These are phyloP conservation scores for Himantopus leucocephalus DNA, from an alignment of 2,113 vertebrate species.

Conservation along the genomic window DNA sequence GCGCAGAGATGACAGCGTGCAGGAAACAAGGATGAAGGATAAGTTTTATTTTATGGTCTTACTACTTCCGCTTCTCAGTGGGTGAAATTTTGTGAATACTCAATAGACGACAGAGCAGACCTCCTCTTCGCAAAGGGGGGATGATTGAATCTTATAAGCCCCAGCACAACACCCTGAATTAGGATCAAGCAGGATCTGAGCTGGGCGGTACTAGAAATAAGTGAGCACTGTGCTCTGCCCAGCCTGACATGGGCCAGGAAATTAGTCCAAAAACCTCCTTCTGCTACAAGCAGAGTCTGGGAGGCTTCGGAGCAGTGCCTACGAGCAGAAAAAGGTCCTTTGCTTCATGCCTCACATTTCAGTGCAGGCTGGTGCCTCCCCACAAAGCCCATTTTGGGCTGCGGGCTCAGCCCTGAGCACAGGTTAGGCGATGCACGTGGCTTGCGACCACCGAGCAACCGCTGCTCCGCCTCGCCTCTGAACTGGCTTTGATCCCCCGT, in stretches of 20 bases:
- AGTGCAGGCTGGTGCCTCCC: not conserved
- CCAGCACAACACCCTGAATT: not conserved
- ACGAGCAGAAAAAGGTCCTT: not conserved
- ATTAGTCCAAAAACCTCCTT: not conserved
- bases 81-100: not conserved
- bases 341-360: not conserved
- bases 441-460: not conserved
- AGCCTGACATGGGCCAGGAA: not conserved
- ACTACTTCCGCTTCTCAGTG: not conserved
- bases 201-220: not conserved
- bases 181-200: not conserved
- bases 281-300: not conserved
- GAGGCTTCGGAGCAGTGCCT: not conserved
- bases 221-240: not conserved
- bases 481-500: not conserved
- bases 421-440: fast-evolving
- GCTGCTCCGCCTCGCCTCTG: not conserved
- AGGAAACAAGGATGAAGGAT: not conserved
- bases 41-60: not conserved
- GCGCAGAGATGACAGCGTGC: not conserved
- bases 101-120: not conserved
- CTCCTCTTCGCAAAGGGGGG: not conserved
- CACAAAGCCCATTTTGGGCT: not conserved
- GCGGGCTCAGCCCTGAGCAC: not conserved
- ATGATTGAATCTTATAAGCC: not conserved